Percentiles rank a stretch among this genome's conserved stretches.
Evolutionary conservation across 1,140 invertebrate genomes (phyloP).

Genomic region (Neelides sp.): DNA sequence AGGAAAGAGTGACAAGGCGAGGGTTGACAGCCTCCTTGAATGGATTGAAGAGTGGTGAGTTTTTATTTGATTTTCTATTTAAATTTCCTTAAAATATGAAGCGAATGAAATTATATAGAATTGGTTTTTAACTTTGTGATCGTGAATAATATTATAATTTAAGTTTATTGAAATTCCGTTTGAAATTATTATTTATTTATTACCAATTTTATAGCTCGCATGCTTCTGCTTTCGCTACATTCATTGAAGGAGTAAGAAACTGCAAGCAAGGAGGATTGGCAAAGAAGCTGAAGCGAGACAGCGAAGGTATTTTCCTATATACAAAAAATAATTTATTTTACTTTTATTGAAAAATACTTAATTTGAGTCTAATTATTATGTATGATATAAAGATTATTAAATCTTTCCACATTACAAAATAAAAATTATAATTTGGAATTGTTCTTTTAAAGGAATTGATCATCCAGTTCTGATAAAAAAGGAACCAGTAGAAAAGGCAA

Average conservation of each 20-base stretch:
- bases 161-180: background rate
- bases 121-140: background rate
- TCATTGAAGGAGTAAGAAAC: conserved; percentile 16
- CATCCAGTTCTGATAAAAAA: background rate
- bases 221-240: conserved; percentile 13
- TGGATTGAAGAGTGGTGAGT: conserved; percentile 17
- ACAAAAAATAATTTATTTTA: background rate
- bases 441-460: too few species aligned
- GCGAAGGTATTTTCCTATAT: conserved; percentile 3
- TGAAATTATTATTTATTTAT: background rate
- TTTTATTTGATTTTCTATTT: background rate
- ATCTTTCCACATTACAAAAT: background rate
- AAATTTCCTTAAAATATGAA: background rate
- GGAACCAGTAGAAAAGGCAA: background rate
- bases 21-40: conserved; percentile 14
- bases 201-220: conserved; percentile 14
- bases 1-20: background rate
- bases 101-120: background rate
- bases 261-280: conserved; percentile 19
- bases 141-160: background rate
- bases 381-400: background rate
- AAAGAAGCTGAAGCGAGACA: conserved; percentile 18
- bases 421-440: background rate
- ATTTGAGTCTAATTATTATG: background rate
- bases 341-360: background rate